Evolutionary conservation across 1,140 invertebrate species (phyloP).

Genomic region (Drosophila pallidifrons): DNA sequence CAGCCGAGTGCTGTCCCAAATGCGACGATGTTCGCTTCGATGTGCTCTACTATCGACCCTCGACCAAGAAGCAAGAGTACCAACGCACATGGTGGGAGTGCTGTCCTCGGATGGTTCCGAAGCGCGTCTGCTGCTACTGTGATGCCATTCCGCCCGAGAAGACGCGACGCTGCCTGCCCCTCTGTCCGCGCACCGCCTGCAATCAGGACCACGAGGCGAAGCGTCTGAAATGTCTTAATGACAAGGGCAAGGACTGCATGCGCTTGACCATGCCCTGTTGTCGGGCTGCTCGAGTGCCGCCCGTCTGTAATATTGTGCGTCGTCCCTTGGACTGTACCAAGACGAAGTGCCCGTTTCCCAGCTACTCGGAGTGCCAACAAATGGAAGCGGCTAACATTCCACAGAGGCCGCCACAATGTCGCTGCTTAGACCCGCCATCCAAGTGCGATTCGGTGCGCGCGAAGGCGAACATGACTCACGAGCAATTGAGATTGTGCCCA

Average conservation of each 20-base stretch:
- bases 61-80: conserved; percentile 47
- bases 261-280: conserved; percentile 54
- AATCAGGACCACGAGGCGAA: neutral
- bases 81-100: conserved; percentile 78
- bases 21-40: conserved; percentile 54
- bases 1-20: conserved; percentile 46
- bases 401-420: conserved; percentile 12
- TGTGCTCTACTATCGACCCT: conserved; percentile 54
- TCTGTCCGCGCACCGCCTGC: conserved; percentile 38
- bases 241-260: conserved; percentile 10
- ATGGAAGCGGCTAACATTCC: conserved; percentile 5
- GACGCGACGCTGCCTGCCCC: conserved; percentile 1
- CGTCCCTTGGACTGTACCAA: conserved; percentile 23
- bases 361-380: conserved; percentile 58
- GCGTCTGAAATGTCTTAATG: conserved; percentile 4
- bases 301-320: neutral
- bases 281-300: conserved; percentile 42
- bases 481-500: neutral
- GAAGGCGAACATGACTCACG: neutral
- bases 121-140: conserved; percentile 48
- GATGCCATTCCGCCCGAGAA: conserved; percentile 59
- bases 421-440: neutral
- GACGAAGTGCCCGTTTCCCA: conserved; percentile 61
- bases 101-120: conserved; percentile 54
- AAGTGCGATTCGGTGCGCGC: neutral